phyloP scores from a whole-genome alignment of 2,113 vertebrate genomes.

The Chrysemys picta region DNA sequence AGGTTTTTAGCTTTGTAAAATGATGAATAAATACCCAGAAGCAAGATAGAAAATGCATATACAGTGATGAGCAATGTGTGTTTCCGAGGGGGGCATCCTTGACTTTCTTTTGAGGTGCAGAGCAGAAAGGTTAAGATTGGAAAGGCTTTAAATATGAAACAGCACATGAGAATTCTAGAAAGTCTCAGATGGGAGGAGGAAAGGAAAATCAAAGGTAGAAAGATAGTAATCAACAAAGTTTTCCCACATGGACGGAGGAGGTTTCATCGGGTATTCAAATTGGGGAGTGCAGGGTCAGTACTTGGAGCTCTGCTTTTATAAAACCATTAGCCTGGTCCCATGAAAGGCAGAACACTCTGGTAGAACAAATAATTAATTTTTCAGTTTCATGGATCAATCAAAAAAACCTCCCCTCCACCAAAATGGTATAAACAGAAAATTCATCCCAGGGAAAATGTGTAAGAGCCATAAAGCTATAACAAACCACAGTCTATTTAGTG shows the following conservation, averaged over 20 bases:
- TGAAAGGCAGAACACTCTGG: background rate
- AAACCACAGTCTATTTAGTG: background rate
- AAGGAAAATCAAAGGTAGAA: background rate
- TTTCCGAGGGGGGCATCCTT: background rate
- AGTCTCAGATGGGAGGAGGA: background rate
- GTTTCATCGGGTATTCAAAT: background rate
- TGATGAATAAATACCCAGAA: background rate
- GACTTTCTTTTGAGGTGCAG: background rate
- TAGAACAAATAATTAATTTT: no score
- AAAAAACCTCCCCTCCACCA: background rate
- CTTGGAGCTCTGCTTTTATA: background rate
- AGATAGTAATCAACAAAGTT: background rate
- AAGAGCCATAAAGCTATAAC: fast-evolving
- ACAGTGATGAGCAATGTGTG: background rate
- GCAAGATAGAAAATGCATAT: background rate
- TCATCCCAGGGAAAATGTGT: background rate
- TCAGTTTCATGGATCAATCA: background rate
- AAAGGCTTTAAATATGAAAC: background rate
- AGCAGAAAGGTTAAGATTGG: background rate
- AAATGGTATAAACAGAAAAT: background rate
- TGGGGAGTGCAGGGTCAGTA: no score
- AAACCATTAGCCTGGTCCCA: background rate
- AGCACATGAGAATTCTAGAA: background rate
- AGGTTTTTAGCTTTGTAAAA: slow-evolving; percentile 16
- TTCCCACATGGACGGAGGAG: fast-evolving